Conservation (phyloP, 2,113 vertebrate species). For the Brachyhypopomus gauderio region DNA sequence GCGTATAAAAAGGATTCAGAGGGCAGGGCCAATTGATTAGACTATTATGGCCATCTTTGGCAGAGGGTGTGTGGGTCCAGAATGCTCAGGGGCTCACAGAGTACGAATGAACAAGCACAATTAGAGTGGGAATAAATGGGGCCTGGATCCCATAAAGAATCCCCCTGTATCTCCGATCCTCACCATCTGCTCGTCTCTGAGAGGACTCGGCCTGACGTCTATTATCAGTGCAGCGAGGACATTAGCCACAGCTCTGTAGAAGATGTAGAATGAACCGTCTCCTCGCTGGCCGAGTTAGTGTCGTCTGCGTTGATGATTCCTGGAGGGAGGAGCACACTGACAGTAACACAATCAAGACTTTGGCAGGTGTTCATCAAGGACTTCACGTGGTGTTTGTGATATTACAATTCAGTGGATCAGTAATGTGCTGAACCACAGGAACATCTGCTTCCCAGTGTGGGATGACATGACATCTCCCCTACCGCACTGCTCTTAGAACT, state of each 20-base stretch:
- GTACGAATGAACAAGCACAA: conserved; percentile 29
- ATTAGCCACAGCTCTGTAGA: background rate
- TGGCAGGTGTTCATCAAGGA: background rate
- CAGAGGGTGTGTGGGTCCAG: conserved; percentile 3
- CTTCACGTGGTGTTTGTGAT: background rate
- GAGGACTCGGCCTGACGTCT: background rate
- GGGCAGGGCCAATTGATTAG: conserved; percentile 39
- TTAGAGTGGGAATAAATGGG: conserved; percentile 34
- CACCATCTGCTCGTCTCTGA: background rate
- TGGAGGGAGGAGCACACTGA: background rate
- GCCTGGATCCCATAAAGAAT: conserved; percentile 10
- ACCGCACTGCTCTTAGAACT: background rate
- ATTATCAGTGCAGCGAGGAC: background rate
- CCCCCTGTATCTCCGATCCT: background rate
- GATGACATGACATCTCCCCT: background rate
- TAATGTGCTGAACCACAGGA: background rate
- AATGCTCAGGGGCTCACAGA: conserved; percentile 9
- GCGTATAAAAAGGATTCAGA: conserved; percentile 32
- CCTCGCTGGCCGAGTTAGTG: background rate
- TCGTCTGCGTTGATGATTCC: background rate
- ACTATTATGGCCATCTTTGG: conserved; percentile 38
- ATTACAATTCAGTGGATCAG: background rate
- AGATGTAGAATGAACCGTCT: conserved; percentile 12
- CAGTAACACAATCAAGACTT: background rate
- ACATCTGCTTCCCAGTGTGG: background rate